Evolutionary conservation across 1,140 invertebrate genomes (phyloP).

Genomic region (Sarcophaga peregrina): DNA sequence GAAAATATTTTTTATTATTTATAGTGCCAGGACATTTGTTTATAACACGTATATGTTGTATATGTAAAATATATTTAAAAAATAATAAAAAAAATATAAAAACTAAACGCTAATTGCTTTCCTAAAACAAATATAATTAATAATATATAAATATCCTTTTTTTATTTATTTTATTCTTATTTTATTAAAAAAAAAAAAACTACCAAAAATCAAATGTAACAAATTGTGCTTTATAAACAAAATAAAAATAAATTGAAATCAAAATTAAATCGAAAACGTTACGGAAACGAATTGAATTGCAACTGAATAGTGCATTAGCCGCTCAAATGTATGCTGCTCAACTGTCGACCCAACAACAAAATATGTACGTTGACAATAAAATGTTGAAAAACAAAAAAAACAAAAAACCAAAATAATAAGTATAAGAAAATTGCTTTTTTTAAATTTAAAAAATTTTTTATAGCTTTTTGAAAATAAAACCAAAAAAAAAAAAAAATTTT

Average conservation of each 20-base stretch:
- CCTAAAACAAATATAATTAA: constrained; percentile 49
- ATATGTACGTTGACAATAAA: constrained; percentile 79
- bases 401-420: constrained; percentile 12
- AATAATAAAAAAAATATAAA: constrained; percentile 41
- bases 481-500: background rate
- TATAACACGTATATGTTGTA: background rate
- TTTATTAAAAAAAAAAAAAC: background rate
- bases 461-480: constrained; percentile 14
- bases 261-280: constrained; percentile 47
- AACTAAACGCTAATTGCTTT: constrained; percentile 34
- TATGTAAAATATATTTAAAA: constrained; percentile 48
- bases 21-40: constrained; percentile 64
- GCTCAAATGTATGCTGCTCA: constrained; percentile 93
- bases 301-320: constrained; percentile 84
- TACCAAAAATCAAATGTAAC: background rate
- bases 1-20: constrained; percentile 47
- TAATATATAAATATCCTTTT: constrained; percentile 56
- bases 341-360: constrained; percentile 87
- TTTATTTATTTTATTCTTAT: constrained; percentile 52
- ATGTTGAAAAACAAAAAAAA: constrained; percentile 34
- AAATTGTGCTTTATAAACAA: constrained; percentile 36
- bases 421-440: background rate
- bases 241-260: too few relatives aligned
- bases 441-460: constrained; percentile 30
- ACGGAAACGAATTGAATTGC: constrained; percentile 8